A percentile compares a stretch with the other conserved stretches of the same genome.
Conservation (phyloP, 1,140 invertebrate species). For the Pachyrhynchus sulphureomaculatus region DNA sequence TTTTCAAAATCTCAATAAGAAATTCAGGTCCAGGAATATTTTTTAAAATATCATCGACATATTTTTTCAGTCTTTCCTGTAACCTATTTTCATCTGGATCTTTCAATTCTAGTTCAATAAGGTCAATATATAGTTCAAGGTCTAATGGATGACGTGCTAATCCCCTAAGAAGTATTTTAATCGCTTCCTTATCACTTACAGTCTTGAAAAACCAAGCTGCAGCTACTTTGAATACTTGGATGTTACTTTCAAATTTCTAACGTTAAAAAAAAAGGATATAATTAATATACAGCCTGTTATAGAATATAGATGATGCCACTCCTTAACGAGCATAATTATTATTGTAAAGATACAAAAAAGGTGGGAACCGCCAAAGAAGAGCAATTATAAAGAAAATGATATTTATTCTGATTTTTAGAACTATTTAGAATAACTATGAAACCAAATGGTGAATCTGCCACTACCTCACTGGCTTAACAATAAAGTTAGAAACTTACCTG, state of each 20-base stretch:
- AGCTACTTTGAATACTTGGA: neutral
- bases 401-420: too few species aligned
- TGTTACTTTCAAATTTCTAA: constrained; percentile 19
- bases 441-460: too few species aligned
- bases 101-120: constrained; percentile 4
- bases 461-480: too few species aligned
- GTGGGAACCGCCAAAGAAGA: too few species aligned
- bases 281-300: too few species aligned
- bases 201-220: constrained; percentile 11
- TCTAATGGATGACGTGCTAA: neutral
- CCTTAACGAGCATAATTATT: too few species aligned
- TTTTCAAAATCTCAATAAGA: neutral
- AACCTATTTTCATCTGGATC: neutral
- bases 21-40: neutral
- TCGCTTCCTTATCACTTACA: constrained; percentile 25
- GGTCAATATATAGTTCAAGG: neutral
- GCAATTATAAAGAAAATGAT: too few species aligned
- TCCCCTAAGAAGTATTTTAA: constrained; percentile 25
- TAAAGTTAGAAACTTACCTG: too few species aligned
- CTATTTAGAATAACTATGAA: neutral
- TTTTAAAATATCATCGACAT: constrained; percentile 9
- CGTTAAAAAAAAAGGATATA: constrained; percentile 15
- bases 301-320: neutral
- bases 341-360: too few species aligned
- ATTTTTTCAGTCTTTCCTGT: neutral